phyloP scores from a whole-genome alignment of 2,888 invertebrate species.

The Antitype chi region DNA sequence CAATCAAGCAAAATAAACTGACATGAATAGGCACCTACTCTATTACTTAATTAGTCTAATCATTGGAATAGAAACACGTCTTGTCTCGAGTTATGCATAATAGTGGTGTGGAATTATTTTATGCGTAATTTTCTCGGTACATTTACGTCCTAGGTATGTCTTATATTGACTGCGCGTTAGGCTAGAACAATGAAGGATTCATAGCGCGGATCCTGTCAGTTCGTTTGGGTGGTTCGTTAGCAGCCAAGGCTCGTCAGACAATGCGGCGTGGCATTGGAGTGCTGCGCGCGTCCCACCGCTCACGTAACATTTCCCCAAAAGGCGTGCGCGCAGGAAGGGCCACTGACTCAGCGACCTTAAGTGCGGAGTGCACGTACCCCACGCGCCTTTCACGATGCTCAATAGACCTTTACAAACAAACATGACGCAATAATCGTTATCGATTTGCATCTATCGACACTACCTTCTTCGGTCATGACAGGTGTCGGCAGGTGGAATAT shows the following conservation, averaged over 20 bases:
- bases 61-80: conserved; percentile 37
- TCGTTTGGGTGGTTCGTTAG: conserved; percentile 63
- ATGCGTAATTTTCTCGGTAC: conserved; percentile 29
- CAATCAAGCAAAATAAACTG: conserved; percentile 36
- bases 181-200: conserved; percentile 65
- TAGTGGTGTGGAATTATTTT: conserved; percentile 18
- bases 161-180: conserved; percentile 35
- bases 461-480: conserved; percentile 74
- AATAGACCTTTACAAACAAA: conserved; percentile 73
- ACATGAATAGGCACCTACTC: conserved; percentile 8
- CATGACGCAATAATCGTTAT: conserved; percentile 82
- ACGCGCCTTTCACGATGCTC: conserved; percentile 85
- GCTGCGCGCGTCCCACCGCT: conserved; percentile 81
- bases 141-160: conserved; percentile 9
- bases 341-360: conserved; percentile 86
- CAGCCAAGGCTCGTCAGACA: conserved; percentile 72
- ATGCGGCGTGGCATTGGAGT: conserved; percentile 79
- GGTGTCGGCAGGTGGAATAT: conserved; percentile 65
- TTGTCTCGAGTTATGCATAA: conserved; percentile 36
- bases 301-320: conserved; percentile 86
- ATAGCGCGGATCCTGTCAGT: conserved; percentile 59
- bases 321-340: conserved; percentile 86
- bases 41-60: conserved; percentile 32
- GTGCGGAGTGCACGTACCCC: conserved; percentile 72
- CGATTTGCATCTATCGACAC: conserved; percentile 79